Conservation (phyloP, 2,113 vertebrate species). For the Alouatta palliata region DNA sequence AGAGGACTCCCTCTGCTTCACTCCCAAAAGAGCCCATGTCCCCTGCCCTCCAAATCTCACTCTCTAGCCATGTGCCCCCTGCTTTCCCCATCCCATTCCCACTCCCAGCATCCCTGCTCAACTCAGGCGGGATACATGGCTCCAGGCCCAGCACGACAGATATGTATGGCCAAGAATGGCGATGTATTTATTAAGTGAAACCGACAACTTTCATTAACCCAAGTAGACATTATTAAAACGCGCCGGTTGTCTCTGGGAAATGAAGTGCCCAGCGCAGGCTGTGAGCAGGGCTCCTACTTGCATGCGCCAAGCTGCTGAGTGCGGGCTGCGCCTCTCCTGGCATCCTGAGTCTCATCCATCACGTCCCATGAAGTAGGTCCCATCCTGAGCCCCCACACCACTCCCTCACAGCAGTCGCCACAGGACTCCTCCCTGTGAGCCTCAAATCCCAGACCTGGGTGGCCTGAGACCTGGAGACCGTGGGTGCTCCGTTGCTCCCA, state of each 20-base stretch:
- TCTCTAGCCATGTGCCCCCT: accelerated
- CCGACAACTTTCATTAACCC: constrained; percentile 79
- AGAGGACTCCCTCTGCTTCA: neutral
- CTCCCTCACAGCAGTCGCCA: neutral
- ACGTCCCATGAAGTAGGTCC: neutral
- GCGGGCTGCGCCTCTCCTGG: neutral
- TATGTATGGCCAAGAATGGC: constrained; percentile 48
- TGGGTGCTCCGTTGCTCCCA: constrained; percentile 45
- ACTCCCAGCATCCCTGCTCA: neutral
- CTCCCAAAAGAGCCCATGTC: neutral
- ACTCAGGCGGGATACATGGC: neutral
- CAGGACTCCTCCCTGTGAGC: neutral
- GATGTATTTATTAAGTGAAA: constrained; percentile 78
- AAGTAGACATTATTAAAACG: constrained; percentile 69
- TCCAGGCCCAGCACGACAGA: neutral
- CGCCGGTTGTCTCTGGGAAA: constrained; percentile 58
- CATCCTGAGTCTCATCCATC: neutral
- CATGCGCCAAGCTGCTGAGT: neutral
- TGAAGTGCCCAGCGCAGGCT: neutral
- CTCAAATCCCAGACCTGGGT: constrained; percentile 4
- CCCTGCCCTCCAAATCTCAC: neutral
- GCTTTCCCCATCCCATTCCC: neutral
- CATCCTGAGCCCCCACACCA: neutral
- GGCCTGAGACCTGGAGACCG: constrained; percentile 47
- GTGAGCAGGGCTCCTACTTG: neutral